phyloP scores from a whole-genome alignment of 2,888 invertebrate species.

The Chouioia cunea region DNA sequence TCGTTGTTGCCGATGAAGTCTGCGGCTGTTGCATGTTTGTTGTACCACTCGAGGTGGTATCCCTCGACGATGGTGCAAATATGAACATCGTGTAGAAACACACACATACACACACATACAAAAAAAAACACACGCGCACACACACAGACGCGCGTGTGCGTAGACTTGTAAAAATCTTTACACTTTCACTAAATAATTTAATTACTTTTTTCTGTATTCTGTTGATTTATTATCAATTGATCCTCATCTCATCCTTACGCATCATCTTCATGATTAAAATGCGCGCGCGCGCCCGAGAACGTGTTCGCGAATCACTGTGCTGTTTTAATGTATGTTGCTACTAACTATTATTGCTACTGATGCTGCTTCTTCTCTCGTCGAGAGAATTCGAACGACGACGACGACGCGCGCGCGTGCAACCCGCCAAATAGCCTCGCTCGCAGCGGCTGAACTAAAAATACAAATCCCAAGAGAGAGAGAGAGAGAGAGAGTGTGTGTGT shows the following conservation, averaged over 20 bases:
- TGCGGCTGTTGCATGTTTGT: conserved; percentile 55
- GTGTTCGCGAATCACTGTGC: background rate
- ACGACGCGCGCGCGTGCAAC: conserved; percentile 51
- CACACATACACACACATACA: background rate
- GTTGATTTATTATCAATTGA: conserved; percentile 28
- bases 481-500: conserved; percentile 43
- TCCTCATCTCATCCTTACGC: conserved; percentile 46
- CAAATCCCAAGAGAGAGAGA: conserved; percentile 48
- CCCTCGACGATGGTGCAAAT: conserved; percentile 41
- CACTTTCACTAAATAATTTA: too few species aligned
- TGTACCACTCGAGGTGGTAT: conserved; percentile 2
- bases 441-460: conserved; percentile 64
- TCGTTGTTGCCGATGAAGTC: conserved; percentile 63
- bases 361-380: conserved; percentile 4
- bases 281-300: background rate
- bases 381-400: conserved; percentile 32
- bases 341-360: conserved; percentile 30
- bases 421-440: conserved; percentile 65
- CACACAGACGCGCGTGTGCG: background rate
- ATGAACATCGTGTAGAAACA: conserved; percentile 36
- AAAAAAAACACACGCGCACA: too few species aligned
- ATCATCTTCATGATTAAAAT: conserved; percentile 45
- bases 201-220: background rate
- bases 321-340: conserved; percentile 10
- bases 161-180: too few species aligned